Evolutionary conservation across 2,888 invertebrate species (phyloP).

Genomic region (Eristalinus aeneus): DNA sequence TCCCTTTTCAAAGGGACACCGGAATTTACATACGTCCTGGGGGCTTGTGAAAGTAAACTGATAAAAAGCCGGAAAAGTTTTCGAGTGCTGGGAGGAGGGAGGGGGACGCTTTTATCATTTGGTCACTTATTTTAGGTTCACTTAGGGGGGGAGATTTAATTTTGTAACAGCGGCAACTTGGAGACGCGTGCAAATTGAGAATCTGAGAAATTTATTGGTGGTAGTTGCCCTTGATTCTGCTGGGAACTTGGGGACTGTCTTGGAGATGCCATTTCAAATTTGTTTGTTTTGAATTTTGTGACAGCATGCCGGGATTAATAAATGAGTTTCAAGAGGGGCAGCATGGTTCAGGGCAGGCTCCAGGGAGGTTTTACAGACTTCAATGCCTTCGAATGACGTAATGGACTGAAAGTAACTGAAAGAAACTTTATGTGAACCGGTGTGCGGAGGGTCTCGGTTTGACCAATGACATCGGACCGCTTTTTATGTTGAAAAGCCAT

Average conservation of each 20-base stretch:
- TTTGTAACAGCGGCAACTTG: neutral
- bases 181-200: neutral
- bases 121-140: neutral
- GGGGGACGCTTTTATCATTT: neutral
- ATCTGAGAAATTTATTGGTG: neutral
- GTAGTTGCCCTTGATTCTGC: neutral
- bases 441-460: too few relatives aligned
- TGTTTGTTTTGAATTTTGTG: neutral
- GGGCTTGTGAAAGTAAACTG: neutral
- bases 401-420: too few relatives aligned
- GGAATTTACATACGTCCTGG: neutral
- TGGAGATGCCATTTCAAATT: neutral
- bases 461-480: too few relatives aligned
- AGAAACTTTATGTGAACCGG: too few relatives aligned
- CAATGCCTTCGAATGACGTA: too few relatives aligned
- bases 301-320: neutral
- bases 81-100: neutral
- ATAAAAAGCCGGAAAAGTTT: neutral
- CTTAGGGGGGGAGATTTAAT: neutral
- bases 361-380: too few relatives aligned
- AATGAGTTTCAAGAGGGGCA: neutral
- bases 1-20: neutral
- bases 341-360: neutral
- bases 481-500: too few relatives aligned
- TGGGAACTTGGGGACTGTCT: neutral